Conservation (phyloP, 2,797 vertebrate species). For the Hipposideros larvatus region DNA sequence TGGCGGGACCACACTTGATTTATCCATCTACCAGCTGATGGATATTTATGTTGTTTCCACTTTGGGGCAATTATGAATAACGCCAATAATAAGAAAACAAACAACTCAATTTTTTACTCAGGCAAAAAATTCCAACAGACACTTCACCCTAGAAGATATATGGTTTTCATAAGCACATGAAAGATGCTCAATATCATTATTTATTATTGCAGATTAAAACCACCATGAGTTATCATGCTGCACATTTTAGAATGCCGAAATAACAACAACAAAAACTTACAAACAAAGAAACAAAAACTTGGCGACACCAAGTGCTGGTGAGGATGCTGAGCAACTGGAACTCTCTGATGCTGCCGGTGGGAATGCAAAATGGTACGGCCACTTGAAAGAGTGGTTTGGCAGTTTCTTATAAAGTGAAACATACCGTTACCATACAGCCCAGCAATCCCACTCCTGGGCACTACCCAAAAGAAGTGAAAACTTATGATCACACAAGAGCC, state of each 20-base stretch:
- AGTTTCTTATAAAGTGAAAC: neutral
- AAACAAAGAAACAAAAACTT: neutral
- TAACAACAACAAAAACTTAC: neutral
- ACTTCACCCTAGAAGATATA: neutral
- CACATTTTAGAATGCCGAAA: neutral
- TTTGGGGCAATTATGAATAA: constrained; percentile 11
- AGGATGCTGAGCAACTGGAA: neutral
- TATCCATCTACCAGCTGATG: neutral
- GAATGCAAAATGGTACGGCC: neutral
- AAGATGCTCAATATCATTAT: neutral
- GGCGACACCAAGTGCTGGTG: neutral
- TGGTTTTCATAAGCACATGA: neutral
- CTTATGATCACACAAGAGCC: neutral
- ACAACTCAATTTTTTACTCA: neutral
- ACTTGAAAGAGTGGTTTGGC: neutral
- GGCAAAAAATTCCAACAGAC: constrained; percentile 14
- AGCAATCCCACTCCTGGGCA: neutral
- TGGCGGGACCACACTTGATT: neutral
- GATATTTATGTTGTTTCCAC: neutral
- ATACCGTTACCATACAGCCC: neutral
- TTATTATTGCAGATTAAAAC: neutral
- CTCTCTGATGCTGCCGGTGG: neutral
- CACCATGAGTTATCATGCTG: neutral
- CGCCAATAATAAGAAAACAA: neutral
- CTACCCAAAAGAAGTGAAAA: neutral